Conservation (phyloP, 2,797 vertebrate species). For the Crenuchus spilurus region DNA sequence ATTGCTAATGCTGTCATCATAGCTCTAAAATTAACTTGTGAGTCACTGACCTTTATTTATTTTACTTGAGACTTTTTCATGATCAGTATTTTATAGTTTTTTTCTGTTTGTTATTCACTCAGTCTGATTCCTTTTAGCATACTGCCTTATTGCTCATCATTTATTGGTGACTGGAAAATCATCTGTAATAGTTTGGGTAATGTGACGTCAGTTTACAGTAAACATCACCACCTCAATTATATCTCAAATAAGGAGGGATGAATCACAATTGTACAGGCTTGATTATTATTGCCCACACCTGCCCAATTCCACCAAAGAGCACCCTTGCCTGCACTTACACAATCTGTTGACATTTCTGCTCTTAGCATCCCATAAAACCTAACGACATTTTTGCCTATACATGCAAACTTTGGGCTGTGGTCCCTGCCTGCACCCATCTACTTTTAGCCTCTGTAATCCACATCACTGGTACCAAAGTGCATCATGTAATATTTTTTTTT, state of each 20-base stretch:
- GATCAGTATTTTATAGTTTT: background rate
- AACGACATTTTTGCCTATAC: too few species aligned
- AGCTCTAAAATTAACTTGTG: background rate
- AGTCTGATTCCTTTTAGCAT: background rate
- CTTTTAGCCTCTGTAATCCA: too few species aligned
- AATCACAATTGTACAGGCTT: too few species aligned
- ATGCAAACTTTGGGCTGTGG: too few species aligned
- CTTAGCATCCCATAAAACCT: too few species aligned
- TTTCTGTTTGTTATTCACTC: background rate
- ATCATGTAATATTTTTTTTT: too few species aligned
- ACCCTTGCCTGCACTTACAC: too few species aligned
- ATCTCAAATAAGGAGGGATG: background rate
- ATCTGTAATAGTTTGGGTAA: background rate
- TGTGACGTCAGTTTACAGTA: background rate
- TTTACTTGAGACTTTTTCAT: background rate
- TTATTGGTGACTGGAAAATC: background rate
- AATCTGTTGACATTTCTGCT: too few species aligned
- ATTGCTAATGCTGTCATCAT: background rate
- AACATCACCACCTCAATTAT: constrained; percentile 1
- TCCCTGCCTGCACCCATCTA: too few species aligned
- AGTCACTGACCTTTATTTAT: background rate
- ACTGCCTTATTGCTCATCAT: background rate
- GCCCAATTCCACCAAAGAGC: too few species aligned
- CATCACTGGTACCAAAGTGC: too few species aligned
- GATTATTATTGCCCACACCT: too few species aligned